phyloP scores from a whole-genome alignment of 2,113 vertebrate species.

The Echinops telfairi region DNA sequence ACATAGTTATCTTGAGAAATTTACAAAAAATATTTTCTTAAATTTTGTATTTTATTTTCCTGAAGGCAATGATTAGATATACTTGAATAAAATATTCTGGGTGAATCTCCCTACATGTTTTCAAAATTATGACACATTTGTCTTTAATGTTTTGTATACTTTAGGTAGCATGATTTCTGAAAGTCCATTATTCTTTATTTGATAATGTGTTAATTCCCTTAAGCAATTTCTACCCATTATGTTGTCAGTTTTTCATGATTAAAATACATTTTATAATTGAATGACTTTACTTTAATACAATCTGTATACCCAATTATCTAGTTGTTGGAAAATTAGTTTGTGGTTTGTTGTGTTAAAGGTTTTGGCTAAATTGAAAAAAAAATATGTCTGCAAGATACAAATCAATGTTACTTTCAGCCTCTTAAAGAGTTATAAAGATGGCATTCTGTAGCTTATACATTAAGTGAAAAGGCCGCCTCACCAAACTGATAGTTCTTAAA shows the following conservation, averaged over 20 bases:
- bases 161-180: slow-evolving; percentile 47
- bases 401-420: neutral
- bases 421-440: slow-evolving; percentile 14
- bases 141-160: slow-evolving; percentile 57
- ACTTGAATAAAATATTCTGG: slow-evolving; percentile 36
- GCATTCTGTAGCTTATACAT: neutral
- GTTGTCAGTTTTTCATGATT: slow-evolving; percentile 61
- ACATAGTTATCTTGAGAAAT: neutral
- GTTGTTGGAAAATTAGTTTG: neutral
- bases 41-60: slow-evolving; percentile 59
- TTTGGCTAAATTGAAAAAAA: slow-evolving; percentile 56
- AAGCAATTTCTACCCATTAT: slow-evolving; percentile 66
- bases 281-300: slow-evolving; percentile 65
- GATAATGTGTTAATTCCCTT: slow-evolving; percentile 68
- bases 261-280: slow-evolving; percentile 68
- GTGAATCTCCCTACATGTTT: slow-evolving; percentile 2
- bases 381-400: neutral
- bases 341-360: slow-evolving; percentile 33
- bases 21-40: slow-evolving; percentile 1
- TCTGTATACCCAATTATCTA: slow-evolving; percentile 43
- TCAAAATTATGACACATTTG: slow-evolving; percentile 62
- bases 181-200: slow-evolving; percentile 64
- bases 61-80: neutral
- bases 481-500: neutral
- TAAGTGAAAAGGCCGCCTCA: neutral